phyloP scores from a whole-genome alignment of 2,113 vertebrate species.

The Chauna torquata region DNA sequence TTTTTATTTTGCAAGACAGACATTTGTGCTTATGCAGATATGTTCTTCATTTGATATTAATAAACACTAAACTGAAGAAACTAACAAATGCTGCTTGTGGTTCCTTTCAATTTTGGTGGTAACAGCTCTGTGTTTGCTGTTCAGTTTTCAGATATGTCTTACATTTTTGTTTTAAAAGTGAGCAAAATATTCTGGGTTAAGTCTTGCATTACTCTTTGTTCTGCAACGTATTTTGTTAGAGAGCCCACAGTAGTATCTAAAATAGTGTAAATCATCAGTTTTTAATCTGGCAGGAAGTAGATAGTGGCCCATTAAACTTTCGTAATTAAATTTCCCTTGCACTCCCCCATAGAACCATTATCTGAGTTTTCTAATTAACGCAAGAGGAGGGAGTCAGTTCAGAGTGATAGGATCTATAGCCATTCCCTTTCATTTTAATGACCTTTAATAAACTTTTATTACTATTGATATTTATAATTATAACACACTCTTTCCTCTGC shows the following conservation, averaged over 20 bases:
- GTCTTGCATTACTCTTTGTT: conserved; percentile 60
- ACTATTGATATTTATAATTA: conserved; percentile 97
- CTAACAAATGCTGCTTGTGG: background rate
- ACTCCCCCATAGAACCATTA: conserved; percentile 95
- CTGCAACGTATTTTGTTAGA: conserved; percentile 76
- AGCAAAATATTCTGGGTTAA: conserved; percentile 47
- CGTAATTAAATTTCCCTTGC: conserved; percentile 94
- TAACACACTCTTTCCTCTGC: conserved; percentile 90
- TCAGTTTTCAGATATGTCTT: background rate
- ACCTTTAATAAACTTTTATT: conserved; percentile 99
- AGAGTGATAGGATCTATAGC: conserved; percentile 93
- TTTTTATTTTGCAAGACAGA: background rate
- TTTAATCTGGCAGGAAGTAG: conserved; percentile 89
- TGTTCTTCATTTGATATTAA: background rate
- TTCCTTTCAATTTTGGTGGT: background rate
- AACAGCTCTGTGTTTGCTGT: background rate
- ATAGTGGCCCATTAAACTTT: conserved; percentile 93
- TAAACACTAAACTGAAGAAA: background rate
- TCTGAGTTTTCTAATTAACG: conserved; percentile 98
- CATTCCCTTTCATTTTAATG: conserved; percentile 99
- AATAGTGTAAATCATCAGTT: conserved; percentile 91
- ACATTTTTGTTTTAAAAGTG: conserved; percentile 11
- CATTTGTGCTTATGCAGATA: background rate
- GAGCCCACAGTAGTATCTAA: conserved; percentile 71
- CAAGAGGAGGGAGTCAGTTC: conserved; percentile 95